phyloP scores from a whole-genome alignment of 2,888 invertebrate genomes.

The Himalopsyche anomala region DNA sequence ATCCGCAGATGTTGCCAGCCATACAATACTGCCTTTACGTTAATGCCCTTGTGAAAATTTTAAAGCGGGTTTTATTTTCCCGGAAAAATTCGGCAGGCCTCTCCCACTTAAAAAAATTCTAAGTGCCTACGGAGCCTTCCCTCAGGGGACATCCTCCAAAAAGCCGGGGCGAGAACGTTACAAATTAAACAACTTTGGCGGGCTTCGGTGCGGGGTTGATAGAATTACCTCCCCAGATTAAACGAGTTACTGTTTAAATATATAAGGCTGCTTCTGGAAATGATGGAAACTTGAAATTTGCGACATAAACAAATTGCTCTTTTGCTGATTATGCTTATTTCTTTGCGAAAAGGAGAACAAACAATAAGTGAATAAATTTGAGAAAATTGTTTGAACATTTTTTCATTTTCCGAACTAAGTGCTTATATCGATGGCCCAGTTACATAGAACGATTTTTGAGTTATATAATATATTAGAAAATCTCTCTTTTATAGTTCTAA shows the following conservation, averaged over 20 bases:
- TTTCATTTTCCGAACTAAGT: not conserved
- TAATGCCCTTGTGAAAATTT: not conserved
- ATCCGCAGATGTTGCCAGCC: not conserved
- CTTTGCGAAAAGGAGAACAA: not conserved
- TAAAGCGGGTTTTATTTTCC: not conserved
- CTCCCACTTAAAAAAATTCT: not conserved
- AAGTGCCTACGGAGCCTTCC: slow-evolving; percentile 13
- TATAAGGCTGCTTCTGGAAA: slow-evolving; percentile 24
- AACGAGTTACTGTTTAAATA: slow-evolving; percentile 41
- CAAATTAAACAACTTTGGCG: slow-evolving; percentile 40
- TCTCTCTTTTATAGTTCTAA: too few relatives aligned
- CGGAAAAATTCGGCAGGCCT: not conserved
- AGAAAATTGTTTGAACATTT: not conserved
- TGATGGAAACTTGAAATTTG: slow-evolving; percentile 28
- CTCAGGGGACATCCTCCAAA: slow-evolving; percentile 35
- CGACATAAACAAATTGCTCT: slow-evolving; percentile 17
- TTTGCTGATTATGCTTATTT: slow-evolving; percentile 7
- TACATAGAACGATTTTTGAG: too few relatives aligned
- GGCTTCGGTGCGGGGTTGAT: slow-evolving; percentile 12
- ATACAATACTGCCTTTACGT: slow-evolving; percentile 16
- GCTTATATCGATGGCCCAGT: not conserved
- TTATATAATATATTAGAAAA: too few relatives aligned
- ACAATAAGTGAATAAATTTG: not conserved
- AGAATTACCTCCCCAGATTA: slow-evolving; percentile 33
- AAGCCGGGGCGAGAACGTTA: slow-evolving; percentile 29